Evolutionary conservation across 2,888 invertebrate genomes (phyloP), one percentile per base, ranked within the genome.

Genomic region (Diaperis boleti): DNA sequence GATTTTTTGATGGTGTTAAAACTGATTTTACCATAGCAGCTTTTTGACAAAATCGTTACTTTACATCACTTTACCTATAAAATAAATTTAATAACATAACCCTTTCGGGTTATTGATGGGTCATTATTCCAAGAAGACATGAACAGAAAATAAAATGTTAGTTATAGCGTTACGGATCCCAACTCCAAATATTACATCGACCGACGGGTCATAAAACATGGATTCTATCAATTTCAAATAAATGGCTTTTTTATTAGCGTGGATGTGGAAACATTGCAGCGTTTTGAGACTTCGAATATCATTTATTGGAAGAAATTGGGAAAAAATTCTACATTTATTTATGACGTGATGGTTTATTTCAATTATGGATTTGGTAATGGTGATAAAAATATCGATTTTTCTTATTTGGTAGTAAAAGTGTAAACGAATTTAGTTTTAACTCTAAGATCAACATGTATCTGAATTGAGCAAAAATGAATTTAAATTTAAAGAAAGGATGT

Each of bases 241-340:
- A 59, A 59, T 39, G 49, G 37, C 49, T 45, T 59, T 59, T 59
- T 59, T 59, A 59, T 49, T 59, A 39, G 37, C 49, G 17, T 17
- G 47, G 33, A 39, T 49, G 49, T 59, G 47, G 59, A 59, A 39
- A 49, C 47, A 22, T 59, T 39, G 44, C 59, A 49, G 37, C 47
- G 59, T 54, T 45, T 61, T 63, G 50, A 50, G 59, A 57, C 56
- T 44, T 42, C 37, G 26, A 54, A 55, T 56, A 45, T 54, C 42
- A 54, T 54, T 54, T 54, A 54, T 59, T 59, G 47, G 14, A 37
- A 49, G 18, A 11, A 22, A 52, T 8, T 10, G 7, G 14, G 20
- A 10, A 8, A 6, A 22, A 26, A 29, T 5, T 7, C 15, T 8
- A 8, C 15, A 15, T 45, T 11, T 13, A 3, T 45, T 11, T 14